Conservation (phyloP, 2,113 vertebrate species). For the Ifrita kowaldi region DNA sequence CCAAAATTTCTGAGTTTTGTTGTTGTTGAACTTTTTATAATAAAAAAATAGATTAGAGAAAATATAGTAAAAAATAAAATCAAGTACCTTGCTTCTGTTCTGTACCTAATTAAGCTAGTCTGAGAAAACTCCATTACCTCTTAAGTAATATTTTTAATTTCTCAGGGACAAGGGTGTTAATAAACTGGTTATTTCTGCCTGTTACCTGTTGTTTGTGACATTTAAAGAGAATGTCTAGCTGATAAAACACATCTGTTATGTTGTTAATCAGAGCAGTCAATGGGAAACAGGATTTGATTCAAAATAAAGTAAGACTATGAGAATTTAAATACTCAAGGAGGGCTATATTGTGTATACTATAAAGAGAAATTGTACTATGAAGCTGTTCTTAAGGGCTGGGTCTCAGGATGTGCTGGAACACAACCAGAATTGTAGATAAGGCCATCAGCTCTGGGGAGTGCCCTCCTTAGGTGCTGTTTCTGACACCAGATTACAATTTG, state of each 20-base stretch:
- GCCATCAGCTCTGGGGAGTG: neutral
- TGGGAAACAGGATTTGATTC: neutral
- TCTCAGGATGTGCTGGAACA: neutral
- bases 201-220: neutral
- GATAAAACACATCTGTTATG: neutral
- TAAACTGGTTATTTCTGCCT: neutral
- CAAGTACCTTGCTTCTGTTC: neutral
- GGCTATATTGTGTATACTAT: neutral
- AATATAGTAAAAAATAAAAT: neutral
- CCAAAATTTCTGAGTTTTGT: neutral
- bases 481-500: neutral
- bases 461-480: neutral
- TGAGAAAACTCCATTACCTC: neutral
- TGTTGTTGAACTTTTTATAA: neutral
- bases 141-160: neutral
- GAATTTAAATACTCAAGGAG: neutral
- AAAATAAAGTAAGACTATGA: neutral
- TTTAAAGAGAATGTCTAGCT: neutral
- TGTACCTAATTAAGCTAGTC: neutral
- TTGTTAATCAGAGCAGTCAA: neutral
- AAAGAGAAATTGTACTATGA: neutral
- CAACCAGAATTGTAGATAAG: neutral
- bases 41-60: neutral
- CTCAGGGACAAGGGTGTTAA: neutral
- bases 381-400: neutral